Conservation (phyloP, 2,888 invertebrate genomes). For the Drosophila kanekoi region DNA sequence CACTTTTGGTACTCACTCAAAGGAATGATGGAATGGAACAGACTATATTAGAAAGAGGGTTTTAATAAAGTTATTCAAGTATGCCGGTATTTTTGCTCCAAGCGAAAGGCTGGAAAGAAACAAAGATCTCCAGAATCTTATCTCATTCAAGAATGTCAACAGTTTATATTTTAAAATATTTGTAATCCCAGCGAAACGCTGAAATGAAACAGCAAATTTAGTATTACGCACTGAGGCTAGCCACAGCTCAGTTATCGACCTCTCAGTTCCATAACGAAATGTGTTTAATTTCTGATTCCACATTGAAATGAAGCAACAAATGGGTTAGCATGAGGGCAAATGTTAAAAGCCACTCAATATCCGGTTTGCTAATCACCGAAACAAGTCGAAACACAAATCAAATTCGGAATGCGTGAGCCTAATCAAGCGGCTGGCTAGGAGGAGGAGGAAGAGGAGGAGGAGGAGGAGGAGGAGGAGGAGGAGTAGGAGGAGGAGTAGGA, state of each 20-base stretch:
- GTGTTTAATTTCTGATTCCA: background rate
- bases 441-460: background rate
- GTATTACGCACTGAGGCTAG: background rate
- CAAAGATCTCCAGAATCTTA: no score
- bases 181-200: background rate
- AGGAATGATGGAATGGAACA: background rate
- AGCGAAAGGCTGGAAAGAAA: background rate
- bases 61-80: no score
- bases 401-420: conserved; percentile 26
- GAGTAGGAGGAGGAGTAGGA: no score
- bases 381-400: conserved; percentile 25
- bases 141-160: no score
- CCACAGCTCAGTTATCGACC: background rate
- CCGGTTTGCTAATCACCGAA: conserved; percentile 39
- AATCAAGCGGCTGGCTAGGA: background rate
- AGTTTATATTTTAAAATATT: no score
- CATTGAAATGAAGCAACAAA: background rate
- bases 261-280: background rate
- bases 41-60: background rate
- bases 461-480: no score
- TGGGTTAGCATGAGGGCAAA: background rate
- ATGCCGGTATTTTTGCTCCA: background rate
- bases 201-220: background rate
- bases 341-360: conserved; percentile 31
- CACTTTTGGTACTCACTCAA: background rate